phyloP scores from a whole-genome alignment of 2,797 vertebrate genomes.

The Hippopotamyrus pictus region DNA sequence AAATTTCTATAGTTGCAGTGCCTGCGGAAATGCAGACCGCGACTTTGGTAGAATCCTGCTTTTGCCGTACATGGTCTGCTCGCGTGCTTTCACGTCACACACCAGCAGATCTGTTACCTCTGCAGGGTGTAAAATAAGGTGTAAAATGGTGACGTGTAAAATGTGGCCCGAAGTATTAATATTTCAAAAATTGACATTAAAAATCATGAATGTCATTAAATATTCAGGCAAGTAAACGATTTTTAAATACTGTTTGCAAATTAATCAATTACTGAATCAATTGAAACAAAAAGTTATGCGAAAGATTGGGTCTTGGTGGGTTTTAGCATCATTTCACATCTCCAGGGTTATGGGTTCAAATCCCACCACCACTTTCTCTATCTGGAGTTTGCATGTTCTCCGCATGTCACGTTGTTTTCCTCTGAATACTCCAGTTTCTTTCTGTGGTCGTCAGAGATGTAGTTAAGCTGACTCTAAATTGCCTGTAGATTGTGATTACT shows the following conservation, averaged over 20 bases:
- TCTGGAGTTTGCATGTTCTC: not conserved
- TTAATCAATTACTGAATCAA: not conserved
- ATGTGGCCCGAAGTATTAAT: not conserved
- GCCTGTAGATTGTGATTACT: not conserved
- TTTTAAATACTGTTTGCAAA: not conserved
- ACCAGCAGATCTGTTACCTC: not conserved
- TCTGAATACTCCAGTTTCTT: not conserved
- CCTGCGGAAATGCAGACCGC: not conserved
- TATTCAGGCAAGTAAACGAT: not conserved
- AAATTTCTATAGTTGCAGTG: not conserved
- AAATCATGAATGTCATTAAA: not conserved
- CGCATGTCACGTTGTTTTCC: not conserved
- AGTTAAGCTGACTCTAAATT: not conserved
- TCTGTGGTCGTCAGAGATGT: not conserved
- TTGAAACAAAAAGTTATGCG: not conserved
- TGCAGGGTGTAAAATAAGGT: not conserved
- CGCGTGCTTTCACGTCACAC: not conserved
- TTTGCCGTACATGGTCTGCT: not conserved
- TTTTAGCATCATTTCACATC: not conserved
- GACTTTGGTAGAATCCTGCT: not conserved
- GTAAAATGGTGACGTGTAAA: not conserved
- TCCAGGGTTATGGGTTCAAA: not conserved
- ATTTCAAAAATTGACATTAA: not conserved
- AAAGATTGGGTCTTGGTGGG: not conserved
- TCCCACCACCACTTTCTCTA: not conserved